Evolutionary conservation across 2,888 invertebrate genomes (phyloP).

Genomic region (Alsophila aescularia): DNA sequence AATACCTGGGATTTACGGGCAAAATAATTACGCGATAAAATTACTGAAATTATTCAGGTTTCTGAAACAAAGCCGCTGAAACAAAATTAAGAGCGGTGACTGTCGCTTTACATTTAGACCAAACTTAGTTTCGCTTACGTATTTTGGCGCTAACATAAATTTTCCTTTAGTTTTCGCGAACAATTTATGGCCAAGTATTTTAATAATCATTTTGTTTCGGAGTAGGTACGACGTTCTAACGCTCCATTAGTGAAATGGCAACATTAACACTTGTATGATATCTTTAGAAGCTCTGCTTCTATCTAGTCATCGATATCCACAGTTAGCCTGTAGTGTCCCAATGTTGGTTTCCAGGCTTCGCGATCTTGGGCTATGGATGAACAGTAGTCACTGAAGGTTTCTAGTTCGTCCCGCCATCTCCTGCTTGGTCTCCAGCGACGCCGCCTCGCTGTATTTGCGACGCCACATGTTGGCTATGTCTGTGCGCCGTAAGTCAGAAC

Average conservation of each 20-base stretch:
- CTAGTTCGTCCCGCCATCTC: too few species aligned
- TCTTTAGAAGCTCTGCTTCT: too few species aligned
- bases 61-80: slow-evolving; percentile 1
- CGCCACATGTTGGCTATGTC: too few species aligned
- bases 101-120: slow-evolving; percentile 1
- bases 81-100: slow-evolving; percentile 8
- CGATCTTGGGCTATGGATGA: too few species aligned
- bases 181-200: neutral
- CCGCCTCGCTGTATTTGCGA: too few species aligned
- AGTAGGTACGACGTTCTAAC: neutral
- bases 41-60: slow-evolving; percentile 5
- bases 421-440: too few species aligned
- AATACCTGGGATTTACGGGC: slow-evolving; percentile 3
- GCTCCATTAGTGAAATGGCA: neutral
- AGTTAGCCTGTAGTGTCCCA: too few species aligned
- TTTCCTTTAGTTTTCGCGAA: neutral
- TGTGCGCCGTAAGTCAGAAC: too few species aligned
- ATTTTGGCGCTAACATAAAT: neutral
- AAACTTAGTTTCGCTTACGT: slow-evolving; percentile 3
- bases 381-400: too few species aligned
- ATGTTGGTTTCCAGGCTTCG: too few species aligned
- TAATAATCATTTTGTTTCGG: neutral
- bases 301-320: too few species aligned
- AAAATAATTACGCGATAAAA: neutral
- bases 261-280: neutral